Evolutionary conservation across 2,113 vertebrate genomes (phyloP), one percentile per base, ranked within the genome.

Genomic region (Fulica atra): DNA sequence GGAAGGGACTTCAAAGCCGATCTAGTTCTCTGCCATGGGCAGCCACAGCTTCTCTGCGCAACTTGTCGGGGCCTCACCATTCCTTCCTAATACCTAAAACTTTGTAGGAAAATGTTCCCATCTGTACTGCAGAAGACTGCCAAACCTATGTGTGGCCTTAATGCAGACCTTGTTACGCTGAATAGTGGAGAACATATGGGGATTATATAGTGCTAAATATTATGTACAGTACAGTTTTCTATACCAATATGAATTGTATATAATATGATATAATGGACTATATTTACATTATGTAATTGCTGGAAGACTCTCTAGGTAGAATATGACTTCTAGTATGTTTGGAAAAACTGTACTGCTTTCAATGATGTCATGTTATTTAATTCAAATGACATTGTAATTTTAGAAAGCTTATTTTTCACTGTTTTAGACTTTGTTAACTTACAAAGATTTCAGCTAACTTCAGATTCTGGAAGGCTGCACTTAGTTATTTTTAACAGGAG

Each of bases 111-210:
- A 36, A 28, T 24, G 3, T 20, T 33, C 33, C 42, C 14, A 7
- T 51, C 50, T 84, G 2, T 57, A 31, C 21, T 0, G 0, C 26
- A 42, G 11, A 56, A 70, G 5, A 31, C 40, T 71, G 21, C 3
- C 21, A 65, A 63, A 42, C 15, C 35, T 64, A 11, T 36, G 17
- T 13, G 31, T 57, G 15, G 7, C 64, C 36, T 79, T 85, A 72
- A 51, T 44, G 21, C 59, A 46, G 35, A 50, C 59, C 10, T n/a
- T 50, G 21, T 50, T 42, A 36, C 12, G 9, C 5, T 16, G n/a
- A 50, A 14, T 12, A 36, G 57, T 24, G 14, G 25, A 65, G 44
- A 17, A 9, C 1, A 3, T 60, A 6, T 8, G 13, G 36, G 44
- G 51, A 4, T 46, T 9, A 20, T 18, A 21, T 6, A 19, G 21